Evolutionary conservation across 53 echinoderm and acorn worm species (phyloP).

Genomic region (Temnopleurus reevesii): DNA sequence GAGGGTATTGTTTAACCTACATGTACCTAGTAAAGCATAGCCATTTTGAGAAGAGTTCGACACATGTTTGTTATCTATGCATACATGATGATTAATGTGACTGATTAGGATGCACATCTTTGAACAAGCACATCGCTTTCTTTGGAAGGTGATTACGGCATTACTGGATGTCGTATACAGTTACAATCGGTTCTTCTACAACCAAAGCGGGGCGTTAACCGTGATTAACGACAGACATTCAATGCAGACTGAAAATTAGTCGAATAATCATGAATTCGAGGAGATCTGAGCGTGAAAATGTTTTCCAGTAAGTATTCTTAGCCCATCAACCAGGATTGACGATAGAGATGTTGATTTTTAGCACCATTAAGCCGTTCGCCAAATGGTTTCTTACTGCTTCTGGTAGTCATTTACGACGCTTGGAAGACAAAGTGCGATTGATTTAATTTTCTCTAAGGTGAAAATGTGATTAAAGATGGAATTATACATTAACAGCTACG

Average conservation of each 20-base stretch:
- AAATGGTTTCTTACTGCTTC: too few relatives aligned
- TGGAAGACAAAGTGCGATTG: too few relatives aligned
- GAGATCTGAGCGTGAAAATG: background rate
- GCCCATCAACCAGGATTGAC: too few relatives aligned
- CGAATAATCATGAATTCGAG: background rate
- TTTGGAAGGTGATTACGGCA: background rate
- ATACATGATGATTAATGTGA: slow-evolving; percentile 10
- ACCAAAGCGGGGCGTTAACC: background rate
- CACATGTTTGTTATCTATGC: background rate
- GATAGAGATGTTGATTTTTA: too few relatives aligned
- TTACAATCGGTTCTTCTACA: background rate
- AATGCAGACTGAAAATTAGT: background rate
- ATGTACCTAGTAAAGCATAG: background rate
- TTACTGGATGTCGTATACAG: background rate
- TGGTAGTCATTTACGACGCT: too few relatives aligned
- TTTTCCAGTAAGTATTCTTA: too few relatives aligned
- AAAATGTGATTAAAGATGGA: too few relatives aligned
- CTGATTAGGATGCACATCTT: slow-evolving; percentile 2
- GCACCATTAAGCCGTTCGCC: too few relatives aligned
- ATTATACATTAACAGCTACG: too few relatives aligned
- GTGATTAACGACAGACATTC: slow-evolving; percentile 6
- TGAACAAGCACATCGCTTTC: background rate
- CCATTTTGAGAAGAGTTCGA: background rate
- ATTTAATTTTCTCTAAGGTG: too few relatives aligned
- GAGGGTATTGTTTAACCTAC: background rate